Evolutionary conservation across 2,888 invertebrate genomes (phyloP), one percentile per base, ranked within the genome.

Genomic region (Punctoribates punctum): DNA sequence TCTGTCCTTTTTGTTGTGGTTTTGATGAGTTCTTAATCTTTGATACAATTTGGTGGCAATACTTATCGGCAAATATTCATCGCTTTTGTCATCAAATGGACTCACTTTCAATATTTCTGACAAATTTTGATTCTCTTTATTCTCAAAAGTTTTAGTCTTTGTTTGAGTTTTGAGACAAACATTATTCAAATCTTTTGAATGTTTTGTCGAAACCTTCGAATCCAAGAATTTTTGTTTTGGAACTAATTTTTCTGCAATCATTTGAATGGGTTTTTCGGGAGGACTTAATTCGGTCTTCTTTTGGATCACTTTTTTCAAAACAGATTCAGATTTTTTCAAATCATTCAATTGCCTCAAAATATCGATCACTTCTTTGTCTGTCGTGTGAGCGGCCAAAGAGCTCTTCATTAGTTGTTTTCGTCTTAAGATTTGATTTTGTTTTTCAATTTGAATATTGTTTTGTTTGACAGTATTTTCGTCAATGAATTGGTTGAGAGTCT

Each of bases 381-480:
- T 8, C 11, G 5, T 65, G 5, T 65, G 11, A 5, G 5, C 17
- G 34, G 27, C 2, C n/a, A 65, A 65, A 29, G 65, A 65, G 34
- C 65, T 65, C 34, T 34, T 65, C 65, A 65, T 65, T 65, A 65
- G 34, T 65, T 65, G 65, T 65, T 65, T 65, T 65, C 65, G 5
- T 65, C n/a, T 65, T 17, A 34, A 34, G 1, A 65, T 6, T 65
- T 29, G 29, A 5, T 65, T 65, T 29, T 65, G 65, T 65, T 29
- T 65, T 34, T 65, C 17, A 15, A 65, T 6, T 65, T 65, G 6
- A 29, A 4, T 65, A 4, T 65, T 25, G 34, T 65, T 65, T 65
- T 29, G 29, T 65, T 65, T 65, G 11, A 15, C n/a, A 27, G 4
- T 65, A 8, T 27, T 65, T 65, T 65, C 65, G 17, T 17, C 17